Evolutionary conservation across 2,888 invertebrate species (phyloP).

Genomic region (Anarsia innoxiella): DNA sequence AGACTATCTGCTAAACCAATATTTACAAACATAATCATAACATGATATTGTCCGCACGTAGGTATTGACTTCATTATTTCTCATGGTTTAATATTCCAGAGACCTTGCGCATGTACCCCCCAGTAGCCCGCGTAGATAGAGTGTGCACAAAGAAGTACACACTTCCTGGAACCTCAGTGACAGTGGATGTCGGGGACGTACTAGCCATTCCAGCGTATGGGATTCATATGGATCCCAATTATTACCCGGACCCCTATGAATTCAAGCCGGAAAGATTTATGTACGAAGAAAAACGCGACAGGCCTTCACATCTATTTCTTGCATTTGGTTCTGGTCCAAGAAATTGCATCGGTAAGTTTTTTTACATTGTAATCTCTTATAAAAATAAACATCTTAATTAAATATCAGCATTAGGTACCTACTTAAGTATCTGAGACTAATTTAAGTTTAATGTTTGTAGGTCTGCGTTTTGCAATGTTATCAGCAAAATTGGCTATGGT

Average conservation of each 20-base stretch:
- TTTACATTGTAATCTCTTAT: not conserved
- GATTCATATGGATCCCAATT: conserved; percentile 71
- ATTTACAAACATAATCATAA: not conserved
- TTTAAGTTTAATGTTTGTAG: too few relatives aligned
- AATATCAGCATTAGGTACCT: too few relatives aligned
- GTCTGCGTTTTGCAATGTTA: conserved; percentile 67
- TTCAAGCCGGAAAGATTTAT: conserved; percentile 74
- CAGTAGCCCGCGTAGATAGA: conserved; percentile 68
- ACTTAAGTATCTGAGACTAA: too few relatives aligned
- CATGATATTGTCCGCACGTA: too few relatives aligned
- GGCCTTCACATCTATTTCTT: conserved; percentile 64
- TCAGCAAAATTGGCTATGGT: conserved; percentile 66
- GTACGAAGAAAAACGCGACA: conserved; percentile 64
- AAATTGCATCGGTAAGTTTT: conserved; percentile 65
- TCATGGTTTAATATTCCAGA: too few relatives aligned
- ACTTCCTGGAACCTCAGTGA: conserved; percentile 59
- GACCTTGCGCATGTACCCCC: conserved; percentile 75
- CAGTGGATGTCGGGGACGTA: conserved; percentile 57
- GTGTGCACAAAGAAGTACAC: conserved; percentile 71
- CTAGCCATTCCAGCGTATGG: conserved; percentile 63
- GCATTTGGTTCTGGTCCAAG: conserved; percentile 73
- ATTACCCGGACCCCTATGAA: conserved; percentile 70
- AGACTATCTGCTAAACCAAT: not conserved
- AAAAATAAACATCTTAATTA: too few relatives aligned
- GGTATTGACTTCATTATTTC: not conserved